Base-by-base conservation (phyloP, 2,113 vertebrate genomes). In the Arvicanthis niloticus region DNA sequence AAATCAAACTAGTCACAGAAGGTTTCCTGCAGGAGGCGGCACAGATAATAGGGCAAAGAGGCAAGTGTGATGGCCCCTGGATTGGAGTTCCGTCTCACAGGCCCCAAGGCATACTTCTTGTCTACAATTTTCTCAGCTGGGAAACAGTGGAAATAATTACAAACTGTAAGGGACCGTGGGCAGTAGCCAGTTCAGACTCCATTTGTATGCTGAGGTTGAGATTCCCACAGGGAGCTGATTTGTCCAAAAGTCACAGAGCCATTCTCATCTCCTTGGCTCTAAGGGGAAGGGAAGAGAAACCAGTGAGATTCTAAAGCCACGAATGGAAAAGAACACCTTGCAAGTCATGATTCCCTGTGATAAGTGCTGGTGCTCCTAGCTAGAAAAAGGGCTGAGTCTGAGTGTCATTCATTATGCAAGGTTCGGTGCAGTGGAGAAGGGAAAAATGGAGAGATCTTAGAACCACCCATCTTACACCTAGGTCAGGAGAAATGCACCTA, bases 21-120 rank as follows among this genome's bases (percentile, higher is more conserved):
- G 68, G 62, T 56, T 89, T 93, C 92, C 90, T 93, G 24, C 48
- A 96, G 94, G 85, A 84, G 56, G 37, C 22, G 15, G 73, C 73
- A 81, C 58, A 60, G 56, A 84, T 40, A 34, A 37, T 2, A 6
- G 5, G 4, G 77, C 62, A 34, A 68, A 7, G 40, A 51, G 53
- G n/a, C 51, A 19, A 40, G 48, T 93, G 73, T 34, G 13, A 45
- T 17, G 12, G 51, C 56, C 56, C 76, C 76, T 88, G 82, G 24
- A 75, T 48, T 65, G 67, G 72, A 65, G 42, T 62, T 26, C 80
- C 40, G 78, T 53, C 87, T n/a, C 67, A 3, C 1, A 2, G 15
- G 84, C 51, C 76, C n/a, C 51, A 45, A 31, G 65, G n/a, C n/a
- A 68, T 0, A 10, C 78, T 67, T 81, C 88, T 89, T 12, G 68